Conservation (phyloP, 2,797 vertebrate genomes). For the Cheirogaleus major region DNA sequence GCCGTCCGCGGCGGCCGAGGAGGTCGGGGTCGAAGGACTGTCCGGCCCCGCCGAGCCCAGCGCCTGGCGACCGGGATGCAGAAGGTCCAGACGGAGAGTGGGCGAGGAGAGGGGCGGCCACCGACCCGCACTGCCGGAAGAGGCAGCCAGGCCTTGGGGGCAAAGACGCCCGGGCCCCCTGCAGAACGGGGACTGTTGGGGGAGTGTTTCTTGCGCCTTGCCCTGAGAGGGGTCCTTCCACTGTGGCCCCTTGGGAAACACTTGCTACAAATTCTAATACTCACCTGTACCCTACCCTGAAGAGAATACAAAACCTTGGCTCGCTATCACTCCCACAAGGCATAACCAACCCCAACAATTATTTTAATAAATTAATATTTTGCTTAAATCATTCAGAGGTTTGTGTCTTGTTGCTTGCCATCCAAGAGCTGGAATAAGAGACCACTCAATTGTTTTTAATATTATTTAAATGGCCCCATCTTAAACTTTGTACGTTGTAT, state of each 20-base stretch:
- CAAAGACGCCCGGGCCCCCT: not conserved
- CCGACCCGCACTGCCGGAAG: not conserved
- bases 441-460: not conserved
- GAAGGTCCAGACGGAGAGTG: not conserved
- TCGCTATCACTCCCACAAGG: not conserved
- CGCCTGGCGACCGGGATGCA: not conserved
- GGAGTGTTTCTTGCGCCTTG: not conserved
- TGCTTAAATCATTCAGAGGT: not conserved
- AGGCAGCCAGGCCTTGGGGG: not conserved
- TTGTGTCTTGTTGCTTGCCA: not conserved
- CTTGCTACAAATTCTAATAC: not conserved
- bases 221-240: not conserved
- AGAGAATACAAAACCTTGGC: not conserved
- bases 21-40: not conserved
- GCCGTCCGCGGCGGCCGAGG: not conserved
- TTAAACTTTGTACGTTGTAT: not conserved
- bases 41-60: not conserved
- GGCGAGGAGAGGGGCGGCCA: constrained; percentile 20
- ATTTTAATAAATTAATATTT: not conserved
- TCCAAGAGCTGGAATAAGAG: not conserved
- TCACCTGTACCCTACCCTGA: not conserved
- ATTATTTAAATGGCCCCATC: not conserved
- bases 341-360: not conserved
- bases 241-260: not conserved
- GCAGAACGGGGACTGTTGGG: not conserved